Percentiles rank a stretch among this genome's conserved stretches.
Conservation (phyloP, 2,888 invertebrate species). For the Diogma glabrata region DNA sequence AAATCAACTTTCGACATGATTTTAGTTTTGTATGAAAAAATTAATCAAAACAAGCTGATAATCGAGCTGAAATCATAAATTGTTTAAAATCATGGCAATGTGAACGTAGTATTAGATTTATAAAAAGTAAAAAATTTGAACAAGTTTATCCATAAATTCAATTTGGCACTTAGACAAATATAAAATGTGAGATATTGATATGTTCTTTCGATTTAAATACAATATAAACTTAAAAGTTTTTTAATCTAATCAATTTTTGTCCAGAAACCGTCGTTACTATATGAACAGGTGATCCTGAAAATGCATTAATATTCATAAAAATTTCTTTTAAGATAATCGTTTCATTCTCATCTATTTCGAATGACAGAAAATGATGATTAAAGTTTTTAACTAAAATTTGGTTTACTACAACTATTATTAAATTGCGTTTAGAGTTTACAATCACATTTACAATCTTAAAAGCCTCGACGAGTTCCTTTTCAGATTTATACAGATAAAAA, state of each 20-base stretch:
- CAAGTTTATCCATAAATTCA: no score
- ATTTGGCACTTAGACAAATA: no score
- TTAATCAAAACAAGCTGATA: no score
- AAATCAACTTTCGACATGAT: no score
- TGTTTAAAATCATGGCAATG: no score
- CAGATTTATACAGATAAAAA: neutral
- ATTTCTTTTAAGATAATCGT: neutral
- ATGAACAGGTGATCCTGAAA: neutral
- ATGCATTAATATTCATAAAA: neutral
- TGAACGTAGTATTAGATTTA: no score
- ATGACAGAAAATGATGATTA: neutral
- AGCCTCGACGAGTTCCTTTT: neutral
- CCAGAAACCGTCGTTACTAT: neutral
- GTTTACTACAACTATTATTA: constrained; percentile 1
- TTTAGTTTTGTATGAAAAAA: no score
- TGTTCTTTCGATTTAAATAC: no score
- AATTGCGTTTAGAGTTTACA: neutral
- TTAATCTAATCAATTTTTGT: neutral
- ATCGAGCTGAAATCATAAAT: no score
- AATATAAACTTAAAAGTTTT: no score
- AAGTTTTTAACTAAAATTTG: neutral
- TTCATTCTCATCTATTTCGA: constrained; percentile 3
- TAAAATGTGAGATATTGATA: no score
- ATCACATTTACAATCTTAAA: neutral
- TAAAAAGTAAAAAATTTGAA: no score